phyloP scores from a whole-genome alignment of 64 coral and sea anemone species.

The Pachyseris speciosa region DNA sequence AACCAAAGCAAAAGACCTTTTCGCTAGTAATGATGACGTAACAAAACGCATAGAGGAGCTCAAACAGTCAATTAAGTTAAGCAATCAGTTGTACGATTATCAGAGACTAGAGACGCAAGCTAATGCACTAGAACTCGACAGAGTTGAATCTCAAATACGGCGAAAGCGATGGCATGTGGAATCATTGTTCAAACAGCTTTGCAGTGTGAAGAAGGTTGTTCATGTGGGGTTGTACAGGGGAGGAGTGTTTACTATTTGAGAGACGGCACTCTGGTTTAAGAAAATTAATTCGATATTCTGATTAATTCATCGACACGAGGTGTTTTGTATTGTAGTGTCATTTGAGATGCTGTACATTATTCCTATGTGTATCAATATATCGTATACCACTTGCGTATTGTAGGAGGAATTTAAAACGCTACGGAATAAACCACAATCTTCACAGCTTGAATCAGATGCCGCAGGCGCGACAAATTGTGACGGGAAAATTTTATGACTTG shows the following conservation, averaged over 20 bases:
- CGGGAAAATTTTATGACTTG: too few relatives aligned
- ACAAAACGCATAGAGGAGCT: conserved; percentile 21
- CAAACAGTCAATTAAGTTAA: conserved; percentile 50
- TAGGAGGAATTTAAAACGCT: too few relatives aligned
- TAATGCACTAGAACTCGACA: conserved; percentile 33
- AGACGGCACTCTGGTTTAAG: conserved; percentile 26
- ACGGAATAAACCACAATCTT: too few relatives aligned
- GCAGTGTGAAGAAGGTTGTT: neutral
- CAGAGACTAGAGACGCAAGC: conserved; percentile 42
- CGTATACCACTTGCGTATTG: too few relatives aligned
- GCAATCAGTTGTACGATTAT: conserved; percentile 70
- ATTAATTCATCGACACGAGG: neutral
- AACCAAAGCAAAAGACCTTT: neutral
- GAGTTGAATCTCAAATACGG: conserved; percentile 60
- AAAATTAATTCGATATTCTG: neutral
- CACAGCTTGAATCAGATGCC: too few relatives aligned
- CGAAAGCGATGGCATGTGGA: conserved; percentile 70
- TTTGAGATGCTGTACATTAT: too few relatives aligned
- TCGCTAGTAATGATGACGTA: neutral
- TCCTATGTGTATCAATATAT: too few relatives aligned
- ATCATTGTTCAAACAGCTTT: conserved; percentile 35
- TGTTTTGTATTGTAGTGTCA: neutral
- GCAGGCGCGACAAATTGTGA: too few relatives aligned
- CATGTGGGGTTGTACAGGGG: neutral
- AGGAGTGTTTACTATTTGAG: neutral